Base-by-base conservation (phyloP, 2,797 vertebrate genomes). In the Pseudopleuronectes americanus region DNA sequence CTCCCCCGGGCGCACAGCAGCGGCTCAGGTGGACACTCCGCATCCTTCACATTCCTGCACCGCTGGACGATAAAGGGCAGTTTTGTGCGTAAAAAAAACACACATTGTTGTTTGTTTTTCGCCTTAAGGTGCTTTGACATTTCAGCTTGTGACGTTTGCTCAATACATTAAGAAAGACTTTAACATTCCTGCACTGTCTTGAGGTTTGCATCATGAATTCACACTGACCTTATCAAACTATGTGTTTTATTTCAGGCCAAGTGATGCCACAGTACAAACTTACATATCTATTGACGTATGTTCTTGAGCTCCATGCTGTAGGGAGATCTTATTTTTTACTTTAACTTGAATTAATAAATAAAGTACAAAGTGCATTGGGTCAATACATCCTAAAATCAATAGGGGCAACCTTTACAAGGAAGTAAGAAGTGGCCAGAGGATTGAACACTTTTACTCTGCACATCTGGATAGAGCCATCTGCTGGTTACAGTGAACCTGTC, bases 21-120 rank as follows among this genome's bases (percentile, higher is more conserved):
- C 26, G 71, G 53, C 84, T 91, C 86, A 90, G 90, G 87, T 91
- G 90, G 88, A 90, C 87, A 24, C 81, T 76, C 65, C 85, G 85
- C 88, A 90, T 92, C 91, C 77, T 38, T 79, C 75, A 79, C 88
- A 90, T 92, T 89, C 82, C 89, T 81, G 73, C 83, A 89, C 86
- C 87, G 73, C 71, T 79, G 81, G 33, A 47, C 23, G 74, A 60
- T 58, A 80, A 87, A 89, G 67, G 80, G 58, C 80, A 77, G 49
- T 49, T 36, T 19, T 70, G 62, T 54, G 60, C 43, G 10, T 64
- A 19, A 14, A 61, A 61, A 38, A 54, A 47, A 8, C 1, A 0
- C 41, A 24, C 36, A 3, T 47, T 57, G 53, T 64, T 26, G 59
- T 41, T 7, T 58, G 17, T 61, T 52, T 22, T 6, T 1, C 22